A percentile compares a stretch with the other conserved stretches of the same genome.
Conservation (phyloP, 2,888 invertebrate genomes). For the Anorthoa munda region DNA sequence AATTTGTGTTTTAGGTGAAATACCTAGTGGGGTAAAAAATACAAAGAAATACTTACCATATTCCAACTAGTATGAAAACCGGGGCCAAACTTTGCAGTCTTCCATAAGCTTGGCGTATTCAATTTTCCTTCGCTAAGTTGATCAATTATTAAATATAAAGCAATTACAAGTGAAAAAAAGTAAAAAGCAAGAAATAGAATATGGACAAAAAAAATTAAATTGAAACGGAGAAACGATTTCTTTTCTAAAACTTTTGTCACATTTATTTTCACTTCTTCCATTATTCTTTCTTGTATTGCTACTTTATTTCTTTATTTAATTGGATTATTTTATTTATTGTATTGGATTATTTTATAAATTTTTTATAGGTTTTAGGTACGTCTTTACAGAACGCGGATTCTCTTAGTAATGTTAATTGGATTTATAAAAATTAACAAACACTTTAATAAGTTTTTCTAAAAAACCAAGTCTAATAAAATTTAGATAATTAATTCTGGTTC, state of each 20-base stretch:
- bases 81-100: accelerated
- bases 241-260: not conserved
- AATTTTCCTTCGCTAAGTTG: not conserved
- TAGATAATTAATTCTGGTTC: constrained; percentile 12
- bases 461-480: not conserved
- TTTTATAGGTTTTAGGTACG: not conserved
- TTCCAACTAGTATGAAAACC: constrained; percentile 20
- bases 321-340: not conserved
- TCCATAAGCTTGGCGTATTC: not conserved
- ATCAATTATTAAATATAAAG: accelerated
- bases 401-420: constrained; percentile 6
- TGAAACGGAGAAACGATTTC: constrained; percentile 12
- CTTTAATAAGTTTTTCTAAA: not conserved
- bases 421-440: too few species aligned
- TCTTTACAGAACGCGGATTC: not conserved
- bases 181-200: not conserved
- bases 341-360: not conserved
- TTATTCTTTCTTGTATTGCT: constrained; percentile 8
- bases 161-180: not conserved
- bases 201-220: constrained; percentile 24
- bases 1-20: too few species aligned
- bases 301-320: not conserved
- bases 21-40: too few species aligned
- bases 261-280: constrained; percentile 21
- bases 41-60: constrained; percentile 11